Evolutionary conservation across 1,140 invertebrate species (phyloP).

Genomic region (Coelopa frigida): DNA sequence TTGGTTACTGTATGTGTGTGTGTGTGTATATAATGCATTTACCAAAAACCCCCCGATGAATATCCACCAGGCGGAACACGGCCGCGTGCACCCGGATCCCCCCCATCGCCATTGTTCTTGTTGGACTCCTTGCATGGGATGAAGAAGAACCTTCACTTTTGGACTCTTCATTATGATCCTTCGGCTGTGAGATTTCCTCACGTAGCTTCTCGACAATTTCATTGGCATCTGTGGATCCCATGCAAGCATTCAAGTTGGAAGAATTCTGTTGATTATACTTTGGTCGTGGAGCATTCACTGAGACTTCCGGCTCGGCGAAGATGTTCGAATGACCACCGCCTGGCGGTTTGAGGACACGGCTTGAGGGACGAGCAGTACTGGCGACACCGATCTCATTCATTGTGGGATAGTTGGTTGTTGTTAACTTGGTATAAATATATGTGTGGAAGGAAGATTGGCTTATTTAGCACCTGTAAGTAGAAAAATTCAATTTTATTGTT

Average conservation of each 20-base stretch:
- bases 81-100: slow-evolving; percentile 22
- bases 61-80: slow-evolving; percentile 40
- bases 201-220: slow-evolving; percentile 34
- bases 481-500: too few relatives aligned
- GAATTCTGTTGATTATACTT: slow-evolving; percentile 48
- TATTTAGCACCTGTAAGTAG: too few relatives aligned
- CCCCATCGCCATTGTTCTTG: neutral
- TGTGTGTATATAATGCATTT: slow-evolving; percentile 17
- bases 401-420: too few relatives aligned
- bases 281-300: slow-evolving; percentile 43
- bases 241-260: slow-evolving; percentile 43
- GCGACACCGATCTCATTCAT: slow-evolving; percentile 50
- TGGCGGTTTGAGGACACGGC: slow-evolving; percentile 53
- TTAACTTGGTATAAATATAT: too few relatives aligned
- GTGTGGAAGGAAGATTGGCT: too few relatives aligned
- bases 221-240: slow-evolving; percentile 42
- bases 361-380: slow-evolving; percentile 45
- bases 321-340: slow-evolving; percentile 55
- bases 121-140: too few relatives aligned
- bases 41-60: slow-evolving; percentile 43
- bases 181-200: slow-evolving; percentile 25
- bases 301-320: slow-evolving; percentile 50
- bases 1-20: too few relatives aligned
- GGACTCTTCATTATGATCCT: too few relatives aligned
- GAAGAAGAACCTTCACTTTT: too few relatives aligned